Evolutionary conservation across 2,113 vertebrate species (phyloP).

Genomic region (Oxyura jamaicensis): DNA sequence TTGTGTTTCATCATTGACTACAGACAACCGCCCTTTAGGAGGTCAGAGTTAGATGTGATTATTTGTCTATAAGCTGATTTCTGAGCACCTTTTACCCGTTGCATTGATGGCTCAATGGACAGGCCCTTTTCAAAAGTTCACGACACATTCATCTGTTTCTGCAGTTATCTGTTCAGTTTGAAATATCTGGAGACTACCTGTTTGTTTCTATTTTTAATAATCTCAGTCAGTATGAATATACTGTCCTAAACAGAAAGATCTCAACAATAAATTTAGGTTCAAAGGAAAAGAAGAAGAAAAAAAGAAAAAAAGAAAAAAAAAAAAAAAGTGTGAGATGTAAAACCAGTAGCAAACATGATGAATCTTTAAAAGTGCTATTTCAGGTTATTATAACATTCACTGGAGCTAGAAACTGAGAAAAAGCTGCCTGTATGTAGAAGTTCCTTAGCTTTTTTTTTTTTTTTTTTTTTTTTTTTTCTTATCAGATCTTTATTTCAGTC

Average conservation of each 20-base stretch:
- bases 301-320: neutral
- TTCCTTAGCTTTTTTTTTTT: neutral
- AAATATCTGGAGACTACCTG: neutral
- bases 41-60: neutral
- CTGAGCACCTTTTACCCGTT: neutral
- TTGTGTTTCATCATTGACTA: neutral
- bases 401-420: neutral
- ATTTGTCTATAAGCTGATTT: neutral
- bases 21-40: neutral
- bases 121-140: neutral
- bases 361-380: constrained; percentile 13
- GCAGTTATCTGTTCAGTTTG: neutral
- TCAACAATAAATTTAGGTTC: neutral
- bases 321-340: neutral
- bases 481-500: constrained; percentile 24
- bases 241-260: neutral
- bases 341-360: neutral
- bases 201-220: neutral
- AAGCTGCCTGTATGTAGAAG: neutral
- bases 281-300: neutral
- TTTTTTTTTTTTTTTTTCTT: neutral
- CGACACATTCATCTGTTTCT: neutral
- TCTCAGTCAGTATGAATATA: neutral
- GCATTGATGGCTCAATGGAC: neutral
- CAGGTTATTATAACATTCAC: neutral